Percentiles rank a stretch among this genome's conserved stretches.
phyloP scores from a whole-genome alignment of 2,888 invertebrate species.

The Drosophila formosana region DNA sequence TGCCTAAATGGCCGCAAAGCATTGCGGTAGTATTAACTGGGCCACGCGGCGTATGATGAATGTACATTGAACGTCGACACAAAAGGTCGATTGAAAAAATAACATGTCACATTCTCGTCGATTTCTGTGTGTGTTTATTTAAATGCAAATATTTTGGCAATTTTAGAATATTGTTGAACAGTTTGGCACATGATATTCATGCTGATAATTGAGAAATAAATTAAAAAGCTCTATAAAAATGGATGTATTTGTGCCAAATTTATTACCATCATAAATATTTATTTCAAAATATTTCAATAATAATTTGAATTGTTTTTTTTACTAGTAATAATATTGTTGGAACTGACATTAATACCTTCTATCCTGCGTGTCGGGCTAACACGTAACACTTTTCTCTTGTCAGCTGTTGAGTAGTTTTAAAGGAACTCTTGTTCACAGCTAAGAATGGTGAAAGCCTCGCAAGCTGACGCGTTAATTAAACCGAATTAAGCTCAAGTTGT shows the following conservation, averaged over 20 bases:
- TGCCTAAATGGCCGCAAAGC: slow-evolving; percentile 40
- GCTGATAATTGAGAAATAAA: not conserved
- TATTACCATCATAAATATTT: not conserved
- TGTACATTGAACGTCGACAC: slow-evolving; percentile 1
- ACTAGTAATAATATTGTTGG: too few species aligned
- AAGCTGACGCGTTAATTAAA: slow-evolving; percentile 71
- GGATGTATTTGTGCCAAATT: not conserved
- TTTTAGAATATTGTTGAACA: not conserved
- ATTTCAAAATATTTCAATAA: not conserved
- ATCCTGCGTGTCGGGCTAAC: slow-evolving; percentile 1
- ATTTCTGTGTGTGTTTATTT: not conserved
- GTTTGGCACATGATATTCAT: not conserved
- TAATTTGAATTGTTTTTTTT: not conserved
- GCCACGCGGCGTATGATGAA: slow-evolving; percentile 50
- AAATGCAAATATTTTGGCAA: not conserved
- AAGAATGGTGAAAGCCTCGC: slow-evolving; percentile 16
- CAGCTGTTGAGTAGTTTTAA: slow-evolving; percentile 25
- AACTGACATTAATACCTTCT: not conserved
- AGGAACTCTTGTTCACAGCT: not conserved
- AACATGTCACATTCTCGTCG: not conserved
- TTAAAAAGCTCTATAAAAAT: not conserved
- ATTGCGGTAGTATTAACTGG: slow-evolving; percentile 31
- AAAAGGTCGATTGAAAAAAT: not conserved
- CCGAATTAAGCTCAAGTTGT: slow-evolving; percentile 63
- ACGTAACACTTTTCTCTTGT: slow-evolving; percentile 5